Conservation (phyloP, 1,140 invertebrate species). For the Saccostrea echinata region DNA sequence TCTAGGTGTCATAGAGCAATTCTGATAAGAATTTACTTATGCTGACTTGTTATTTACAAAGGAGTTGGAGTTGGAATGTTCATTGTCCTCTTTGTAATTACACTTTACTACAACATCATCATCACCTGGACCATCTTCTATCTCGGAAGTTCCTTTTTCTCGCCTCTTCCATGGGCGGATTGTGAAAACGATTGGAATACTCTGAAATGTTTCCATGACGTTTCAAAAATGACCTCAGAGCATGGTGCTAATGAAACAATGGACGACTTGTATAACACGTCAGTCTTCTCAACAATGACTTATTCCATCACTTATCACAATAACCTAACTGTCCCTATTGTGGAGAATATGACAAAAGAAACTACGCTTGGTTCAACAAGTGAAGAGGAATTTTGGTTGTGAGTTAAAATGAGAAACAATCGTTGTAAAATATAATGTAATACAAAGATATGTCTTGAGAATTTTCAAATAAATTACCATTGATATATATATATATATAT, state of each 20-base stretch:
- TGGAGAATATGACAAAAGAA: too few relatives aligned
- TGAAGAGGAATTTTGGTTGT: constrained; percentile 70
- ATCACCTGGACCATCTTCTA: constrained; percentile 98
- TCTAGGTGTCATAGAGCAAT: too few relatives aligned
- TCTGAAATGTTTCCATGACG: constrained; percentile 80
- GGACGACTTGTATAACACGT: too few relatives aligned
- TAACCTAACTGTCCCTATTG: too few relatives aligned
- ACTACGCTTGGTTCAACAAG: constrained; percentile 48
- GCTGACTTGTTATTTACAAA: not conserved
- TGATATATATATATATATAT: too few relatives aligned
- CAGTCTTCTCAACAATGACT: too few relatives aligned
- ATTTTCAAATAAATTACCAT: not conserved
- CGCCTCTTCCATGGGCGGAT: constrained; percentile 91
- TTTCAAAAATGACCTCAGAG: not conserved
- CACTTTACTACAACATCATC: constrained; percentile 97
- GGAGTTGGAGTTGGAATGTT: constrained; percentile 73
- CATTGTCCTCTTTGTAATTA: constrained; percentile 63
- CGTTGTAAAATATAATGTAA: not conserved
- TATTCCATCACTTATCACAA: too few relatives aligned
- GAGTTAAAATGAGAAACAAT: constrained; percentile 28
- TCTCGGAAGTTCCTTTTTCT: constrained; percentile 81
- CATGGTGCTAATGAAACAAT: constrained; percentile 60
- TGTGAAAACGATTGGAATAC: constrained; percentile 98
- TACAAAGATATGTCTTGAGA: not conserved
- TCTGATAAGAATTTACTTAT: too few relatives aligned